Base-by-base conservation (phyloP, 2,888 invertebrate species). In the Harpalus rufipes region DNA sequence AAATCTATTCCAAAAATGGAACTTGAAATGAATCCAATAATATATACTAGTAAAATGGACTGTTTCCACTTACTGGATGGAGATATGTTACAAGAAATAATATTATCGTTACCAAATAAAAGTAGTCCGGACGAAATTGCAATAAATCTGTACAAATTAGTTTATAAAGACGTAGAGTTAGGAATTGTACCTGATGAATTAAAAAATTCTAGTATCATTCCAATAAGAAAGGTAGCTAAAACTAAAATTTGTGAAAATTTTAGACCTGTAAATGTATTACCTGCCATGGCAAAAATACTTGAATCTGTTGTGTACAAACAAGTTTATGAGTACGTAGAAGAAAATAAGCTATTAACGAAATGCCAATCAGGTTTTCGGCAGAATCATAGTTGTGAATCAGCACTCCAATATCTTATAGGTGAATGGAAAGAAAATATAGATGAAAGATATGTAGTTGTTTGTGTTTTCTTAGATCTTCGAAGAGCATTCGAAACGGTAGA, bases 261-360 rank as follows among this genome's bases (percentile, higher is more conserved):
- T n/a, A 72, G 72, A 32, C 72, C 72, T 25, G n/a, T 72, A 21
- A 72, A 72, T 21, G 32, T n/a, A n/a, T n/a, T n/a, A n/a, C n/a
- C n/a, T n/a, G n/a, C n/a, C n/a, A n/a, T n/a, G n/a, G n/a, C n/a
- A n/a, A n/a, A n/a, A n/a, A n/a, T n/a, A n/a, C n/a, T n/a, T n/a
- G n/a, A n/a, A n/a, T n/a, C n/a, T n/a, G n/a, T n/a, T n/a, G n/a
- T n/a, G n/a, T n/a, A n/a, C n/a, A n/a, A n/a, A n/a, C n/a, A n/a
- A n/a, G n/a, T n/a, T n/a, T n/a, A n/a, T n/a, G n/a, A n/a, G n/a
- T n/a, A n/a, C n/a, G n/a, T n/a, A n/a, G n/a, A n/a, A n/a, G n/a
- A n/a, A n/a, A n/a, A n/a, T n/a, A n/a, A n/a, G n/a, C n/a, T n/a
- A n/a, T n/a, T n/a, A n/a, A n/a, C n/a, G n/a, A n/a, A n/a, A n/a